Evolutionary conservation across 2,797 vertebrate genomes (phyloP).

Genomic region (Myotis findleyi): DNA sequence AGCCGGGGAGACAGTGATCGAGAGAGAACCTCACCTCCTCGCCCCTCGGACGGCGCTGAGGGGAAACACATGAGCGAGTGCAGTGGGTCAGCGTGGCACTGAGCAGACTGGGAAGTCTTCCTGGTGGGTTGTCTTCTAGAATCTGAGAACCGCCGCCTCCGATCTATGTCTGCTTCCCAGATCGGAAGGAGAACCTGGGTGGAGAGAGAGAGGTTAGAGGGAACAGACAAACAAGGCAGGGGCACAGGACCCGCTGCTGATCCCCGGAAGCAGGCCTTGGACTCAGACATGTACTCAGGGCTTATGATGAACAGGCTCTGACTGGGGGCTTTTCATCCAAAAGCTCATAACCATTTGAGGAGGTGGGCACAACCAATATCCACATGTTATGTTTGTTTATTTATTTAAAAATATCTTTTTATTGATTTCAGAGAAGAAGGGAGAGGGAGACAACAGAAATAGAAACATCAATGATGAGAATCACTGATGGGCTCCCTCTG

Average conservation of each 20-base stretch:
- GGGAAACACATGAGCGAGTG: neutral
- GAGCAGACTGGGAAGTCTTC: neutral
- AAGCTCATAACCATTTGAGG: neutral
- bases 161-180: conserved; percentile 81
- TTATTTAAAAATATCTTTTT: too few species aligned
- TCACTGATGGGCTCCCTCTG: too few species aligned
- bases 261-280: neutral
- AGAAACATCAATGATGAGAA: too few species aligned
- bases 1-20: neutral
- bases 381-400: neutral
- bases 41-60: neutral
- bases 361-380: neutral
- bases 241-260: neutral
- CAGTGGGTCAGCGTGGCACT: neutral
- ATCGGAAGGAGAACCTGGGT: conserved; percentile 87
- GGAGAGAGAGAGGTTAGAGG: neutral
- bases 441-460: too few species aligned
- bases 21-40: neutral
- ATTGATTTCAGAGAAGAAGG: too few species aligned
- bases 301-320: neutral
- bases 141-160: neutral
- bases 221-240: neutral
- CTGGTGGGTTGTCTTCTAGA: neutral
- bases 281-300: too few species aligned
- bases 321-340: neutral